Conservation (phyloP, 2,113 vertebrate species). For the Thryonomys swinderianus region DNA sequence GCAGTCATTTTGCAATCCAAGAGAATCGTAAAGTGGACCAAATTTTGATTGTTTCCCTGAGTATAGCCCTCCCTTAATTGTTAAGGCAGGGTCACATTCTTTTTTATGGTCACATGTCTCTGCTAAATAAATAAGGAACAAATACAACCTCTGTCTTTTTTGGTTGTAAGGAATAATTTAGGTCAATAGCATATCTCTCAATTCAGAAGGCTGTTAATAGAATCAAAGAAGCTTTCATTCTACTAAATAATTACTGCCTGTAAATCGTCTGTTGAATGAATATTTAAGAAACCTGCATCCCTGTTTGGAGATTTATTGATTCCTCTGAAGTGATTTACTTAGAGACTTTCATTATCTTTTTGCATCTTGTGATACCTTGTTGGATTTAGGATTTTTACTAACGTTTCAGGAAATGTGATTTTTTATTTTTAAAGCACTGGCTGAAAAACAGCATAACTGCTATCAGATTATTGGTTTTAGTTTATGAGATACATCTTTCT, state of each 20-base stretch:
- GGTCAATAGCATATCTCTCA: constrained; percentile 58
- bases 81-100: constrained; percentile 40
- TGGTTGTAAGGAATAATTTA: constrained; percentile 54
- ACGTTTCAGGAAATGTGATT: constrained; percentile 35
- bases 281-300: constrained; percentile 60
- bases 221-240: constrained; percentile 57
- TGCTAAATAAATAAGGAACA: constrained; percentile 66
- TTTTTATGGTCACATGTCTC: constrained; percentile 19
- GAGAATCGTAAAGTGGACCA: constrained; percentile 27
- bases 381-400: constrained; percentile 49
- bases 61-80: constrained; percentile 56
- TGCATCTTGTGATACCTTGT: constrained; percentile 37
- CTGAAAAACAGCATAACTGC: constrained; percentile 35
- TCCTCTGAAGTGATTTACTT: constrained; percentile 61
- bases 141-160: constrained; percentile 55
- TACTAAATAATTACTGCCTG: constrained; percentile 43
- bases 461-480: constrained; percentile 50
- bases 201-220: constrained; percentile 53
- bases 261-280: constrained; percentile 49
- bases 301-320: constrained; percentile 39
- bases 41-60: constrained; percentile 37
- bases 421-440: constrained; percentile 52
- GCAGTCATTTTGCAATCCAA: constrained; percentile 21
- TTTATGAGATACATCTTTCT: constrained; percentile 21
- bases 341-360: constrained; percentile 36